These are phyloP conservation scores for Euphysa ruthae DNA, from an alignment of 30 jellyfish, hydroid and myxozoan genomes.

Conservation along the genomic window DNA sequence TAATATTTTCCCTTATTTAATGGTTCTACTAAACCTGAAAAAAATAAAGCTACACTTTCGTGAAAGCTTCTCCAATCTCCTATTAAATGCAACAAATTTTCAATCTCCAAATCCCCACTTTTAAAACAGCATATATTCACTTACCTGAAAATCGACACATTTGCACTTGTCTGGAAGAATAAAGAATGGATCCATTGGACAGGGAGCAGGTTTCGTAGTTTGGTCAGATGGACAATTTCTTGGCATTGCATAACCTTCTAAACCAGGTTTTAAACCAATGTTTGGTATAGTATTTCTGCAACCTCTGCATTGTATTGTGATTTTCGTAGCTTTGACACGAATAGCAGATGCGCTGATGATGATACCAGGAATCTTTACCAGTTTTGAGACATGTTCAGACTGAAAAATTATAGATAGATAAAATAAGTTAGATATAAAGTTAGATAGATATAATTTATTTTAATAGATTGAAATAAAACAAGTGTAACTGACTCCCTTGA, in stretches of 20 bases:
- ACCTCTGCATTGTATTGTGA: slow-evolving; percentile 89
- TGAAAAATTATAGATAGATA: too few species aligned
- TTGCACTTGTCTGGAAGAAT: slow-evolving; percentile 96
- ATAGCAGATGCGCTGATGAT: slow-evolving; percentile 96
- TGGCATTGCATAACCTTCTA: slow-evolving; percentile 96
- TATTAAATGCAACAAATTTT: too few species aligned
- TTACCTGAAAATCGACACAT: slow-evolving; percentile 98
- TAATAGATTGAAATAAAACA: too few species aligned
- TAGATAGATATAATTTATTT: too few species aligned
- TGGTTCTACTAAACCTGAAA: too few species aligned
- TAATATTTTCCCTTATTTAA: too few species aligned
- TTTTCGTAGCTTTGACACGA: slow-evolving; percentile 80
- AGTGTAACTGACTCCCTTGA: too few species aligned
- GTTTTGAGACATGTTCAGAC: slow-evolving; percentile 91
- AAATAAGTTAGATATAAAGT: too few species aligned
- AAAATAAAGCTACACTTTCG: too few species aligned
- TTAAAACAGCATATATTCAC: too few species aligned
- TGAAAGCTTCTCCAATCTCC: too few species aligned
- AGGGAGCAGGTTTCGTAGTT: slow-evolving; percentile 89
- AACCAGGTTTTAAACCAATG: slow-evolving; percentile 82
- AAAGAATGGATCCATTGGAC: slow-evolving; percentile 98
- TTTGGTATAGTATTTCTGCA: slow-evolving; percentile 87
- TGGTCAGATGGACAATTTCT: slow-evolving; percentile 92
- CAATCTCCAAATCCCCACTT: too few species aligned
- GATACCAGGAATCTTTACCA: slow-evolving; percentile 92